phyloP scores from a whole-genome alignment of 2,888 invertebrate species.

The Autographa gamma region DNA sequence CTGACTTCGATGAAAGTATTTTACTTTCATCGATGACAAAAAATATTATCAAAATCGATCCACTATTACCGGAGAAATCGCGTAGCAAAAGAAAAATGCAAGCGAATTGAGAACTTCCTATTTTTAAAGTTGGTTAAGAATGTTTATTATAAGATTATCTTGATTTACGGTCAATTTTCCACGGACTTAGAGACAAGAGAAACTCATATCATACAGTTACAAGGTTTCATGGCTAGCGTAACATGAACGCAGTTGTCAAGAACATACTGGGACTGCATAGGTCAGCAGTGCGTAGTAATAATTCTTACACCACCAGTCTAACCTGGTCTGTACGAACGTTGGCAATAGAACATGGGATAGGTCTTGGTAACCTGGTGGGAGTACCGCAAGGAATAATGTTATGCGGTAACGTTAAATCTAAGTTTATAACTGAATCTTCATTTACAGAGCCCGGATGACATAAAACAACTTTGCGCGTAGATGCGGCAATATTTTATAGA shows the following conservation, averaged over 20 bases:
- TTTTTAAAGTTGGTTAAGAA: neutral
- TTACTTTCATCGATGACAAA: too few relatives aligned
- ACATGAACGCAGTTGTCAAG: constrained; percentile 66
- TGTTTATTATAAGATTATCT: constrained; percentile 16
- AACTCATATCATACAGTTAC: constrained; percentile 70
- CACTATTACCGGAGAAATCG: too few relatives aligned
- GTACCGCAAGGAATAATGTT: constrained; percentile 79
- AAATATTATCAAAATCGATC: too few relatives aligned
- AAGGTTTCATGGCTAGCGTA: constrained; percentile 64
- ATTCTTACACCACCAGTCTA: constrained; percentile 64
- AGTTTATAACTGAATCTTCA: constrained; percentile 79
- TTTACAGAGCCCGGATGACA: constrained; percentile 66
- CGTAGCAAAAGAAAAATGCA: too few relatives aligned
- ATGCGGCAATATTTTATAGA: constrained; percentile 49
- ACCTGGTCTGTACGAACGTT: constrained; percentile 59
- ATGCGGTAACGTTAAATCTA: constrained; percentile 76
- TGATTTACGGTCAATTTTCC: constrained; percentile 44
- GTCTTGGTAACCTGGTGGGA: constrained; percentile 65
- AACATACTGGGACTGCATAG: constrained; percentile 63
- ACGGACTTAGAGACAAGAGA: constrained; percentile 63
- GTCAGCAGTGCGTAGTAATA: constrained; percentile 70
- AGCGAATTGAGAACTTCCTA: too few relatives aligned
- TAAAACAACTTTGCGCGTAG: constrained; percentile 54
- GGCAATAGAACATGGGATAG: constrained; percentile 58
- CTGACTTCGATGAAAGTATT: too few relatives aligned